Evolutionary conservation across 1,140 invertebrate genomes (phyloP), one percentile per base, ranked within the genome.

Genomic region (Rhizoglyphus robini): DNA sequence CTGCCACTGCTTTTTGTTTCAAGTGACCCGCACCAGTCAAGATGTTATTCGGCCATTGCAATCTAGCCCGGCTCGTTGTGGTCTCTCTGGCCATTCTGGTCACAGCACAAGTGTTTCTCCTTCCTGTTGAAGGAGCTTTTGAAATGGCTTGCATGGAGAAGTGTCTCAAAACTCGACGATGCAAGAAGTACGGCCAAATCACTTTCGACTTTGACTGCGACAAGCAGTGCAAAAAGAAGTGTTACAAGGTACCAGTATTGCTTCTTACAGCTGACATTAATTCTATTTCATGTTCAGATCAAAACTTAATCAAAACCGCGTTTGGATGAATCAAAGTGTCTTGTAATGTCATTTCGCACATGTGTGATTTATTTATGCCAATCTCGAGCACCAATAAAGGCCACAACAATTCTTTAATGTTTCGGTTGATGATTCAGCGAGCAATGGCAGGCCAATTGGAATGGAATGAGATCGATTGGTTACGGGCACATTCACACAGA

Each of bases 81-180:
- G 11, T 20, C 15, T 2, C 29, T 4, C 13, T 51, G 15, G 23
- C 23, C n/a, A 51, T 51, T 27, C 20, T 59, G 23, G 36, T 54
- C 15, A 65, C 5, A 8, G 27, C n/a, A 29, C 18, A 51, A 23
- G 11, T 32, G 2, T 60, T 60, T 60, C 2, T 60, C 13, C 25
- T 32, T 23, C 27, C 18, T 11, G 29, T 30, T 4, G 63, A 64
- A 49, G 41, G 30, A 15, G 63, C 47, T 13, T 64, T 64, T 25
- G 63, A 64, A 29, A 49, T 64, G 46, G 63, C 63, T 13, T 64
- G 63, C 29, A 64, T 64, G 63, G 63, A 64, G 15, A 64, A 64
- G 29, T 64, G 63, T 49, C 5, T 49, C 13, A 64, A 64, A 38
- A 32, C 30, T 18, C 41, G 47, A n/a, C 63, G 63, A 32, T 64